Base-by-base conservation (phyloP, 92 coral and sea anemone genomes). In the Siderastrea siderea region DNA sequence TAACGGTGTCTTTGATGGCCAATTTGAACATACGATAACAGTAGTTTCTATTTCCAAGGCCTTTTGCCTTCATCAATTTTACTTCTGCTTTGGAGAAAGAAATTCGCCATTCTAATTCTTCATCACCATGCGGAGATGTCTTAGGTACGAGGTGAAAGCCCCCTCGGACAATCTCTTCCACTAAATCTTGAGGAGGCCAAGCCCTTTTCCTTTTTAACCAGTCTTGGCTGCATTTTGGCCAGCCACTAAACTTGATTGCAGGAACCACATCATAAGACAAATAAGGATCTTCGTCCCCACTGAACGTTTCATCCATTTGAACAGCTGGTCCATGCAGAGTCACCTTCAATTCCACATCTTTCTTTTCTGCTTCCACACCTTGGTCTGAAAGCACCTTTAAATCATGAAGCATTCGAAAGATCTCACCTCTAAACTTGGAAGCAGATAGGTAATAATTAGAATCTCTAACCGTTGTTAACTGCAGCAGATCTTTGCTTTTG, bases 61-160 rank as follows among this genome's bases (percentile, higher is more conserved):
- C 68, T 7, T 67, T 51, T 5, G 74, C 48, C n/a, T 46, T 61
- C 54, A 76, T 61, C 48, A 91, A 58, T 60, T 57, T 87, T 44
- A 50, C 48, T 66, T 91, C 94, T 5, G 94, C 91, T 55, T 68
- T 54, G 13, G 94, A 91, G 71, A 91, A 91, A 7, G 94, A 91
- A 50, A 91, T 45, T 10, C 94, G 70, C 94, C 94, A 91, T 10
- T 91, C 94, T 15, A 91, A 19, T 19, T 91, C 89, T 82, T 68
- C 82, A 15, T 87, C 69, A 2, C 88, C 91, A 43, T 81, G 52
- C n/a, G 81, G 72, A 17, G 91, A 81, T 15, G 85, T 43, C 71
- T 91, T 91, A 2, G 91, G 71, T 15, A 91, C 94, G 3, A 91
- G 16, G 62, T 91, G 89, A 57, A 83, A 87, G 55, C 94, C 91